Percentiles rank a stretch among this genome's conserved stretches.
These are phyloP conservation scores for Nannobrachium achirus DNA, from an alignment of 2,113 vertebrate species.

Conservation along the genomic window DNA sequence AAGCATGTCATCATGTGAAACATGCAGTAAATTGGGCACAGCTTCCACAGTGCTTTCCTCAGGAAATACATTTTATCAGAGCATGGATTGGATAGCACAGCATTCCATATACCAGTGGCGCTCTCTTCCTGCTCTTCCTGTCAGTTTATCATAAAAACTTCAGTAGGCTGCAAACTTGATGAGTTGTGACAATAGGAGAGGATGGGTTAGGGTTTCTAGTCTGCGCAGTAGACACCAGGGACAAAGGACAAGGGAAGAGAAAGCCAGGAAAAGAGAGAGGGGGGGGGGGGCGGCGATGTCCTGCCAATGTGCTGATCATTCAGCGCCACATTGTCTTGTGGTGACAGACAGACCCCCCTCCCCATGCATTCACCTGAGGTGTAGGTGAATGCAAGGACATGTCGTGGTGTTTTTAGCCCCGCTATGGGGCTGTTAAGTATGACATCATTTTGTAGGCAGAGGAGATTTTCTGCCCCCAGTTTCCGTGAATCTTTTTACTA, in stretches of 20 bases:
- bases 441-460: too few relatives aligned
- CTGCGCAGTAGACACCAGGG: conserved; percentile 20
- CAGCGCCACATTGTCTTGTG: conserved; percentile 41
- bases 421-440: too few relatives aligned
- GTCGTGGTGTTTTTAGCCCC: too few relatives aligned
- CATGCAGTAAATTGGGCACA: too few relatives aligned
- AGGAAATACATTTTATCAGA: too few relatives aligned
- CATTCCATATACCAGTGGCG: conserved; percentile 18
- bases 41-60: too few relatives aligned
- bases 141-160: conserved; percentile 58
- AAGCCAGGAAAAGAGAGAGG: background rate
- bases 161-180: conserved; percentile 49
- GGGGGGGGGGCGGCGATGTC: background rate
- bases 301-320: conserved; percentile 41
- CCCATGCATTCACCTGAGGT: too few relatives aligned
- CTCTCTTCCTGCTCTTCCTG: too few relatives aligned
- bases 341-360: conserved; percentile 44
- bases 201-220: conserved; percentile 40
- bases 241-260: background rate
- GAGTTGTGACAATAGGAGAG: conserved; percentile 40
- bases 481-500: too few relatives aligned
- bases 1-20: too few relatives aligned
- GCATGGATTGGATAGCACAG: conserved; percentile 5
- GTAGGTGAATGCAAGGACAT: too few relatives aligned
- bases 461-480: too few relatives aligned